Conservation (phyloP, 2,113 vertebrate genomes). For the Dermatemys mawii region DNA sequence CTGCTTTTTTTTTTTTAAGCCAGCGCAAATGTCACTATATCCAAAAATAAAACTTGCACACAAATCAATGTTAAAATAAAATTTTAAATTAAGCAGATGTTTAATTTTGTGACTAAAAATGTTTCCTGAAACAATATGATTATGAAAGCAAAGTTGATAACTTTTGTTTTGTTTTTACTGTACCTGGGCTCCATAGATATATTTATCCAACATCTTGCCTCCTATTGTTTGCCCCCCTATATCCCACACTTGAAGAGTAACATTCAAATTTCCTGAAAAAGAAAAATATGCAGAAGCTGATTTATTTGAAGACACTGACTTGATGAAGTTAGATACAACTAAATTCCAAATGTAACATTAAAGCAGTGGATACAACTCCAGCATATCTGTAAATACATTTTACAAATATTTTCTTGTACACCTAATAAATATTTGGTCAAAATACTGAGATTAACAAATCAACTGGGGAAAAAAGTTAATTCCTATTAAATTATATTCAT, state of each 20-base stretch:
- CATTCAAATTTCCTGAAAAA: constrained; percentile 92
- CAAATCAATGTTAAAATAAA: background rate
- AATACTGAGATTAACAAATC: background rate
- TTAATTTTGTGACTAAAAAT: constrained; percentile 14
- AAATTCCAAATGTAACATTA: constrained; percentile 29
- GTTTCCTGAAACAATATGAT: background rate
- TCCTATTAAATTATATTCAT: background rate
- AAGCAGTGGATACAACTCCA: background rate
- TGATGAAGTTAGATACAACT: constrained; percentile 25
- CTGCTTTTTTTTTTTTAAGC: constrained; percentile 48
- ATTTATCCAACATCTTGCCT: constrained; percentile 99
- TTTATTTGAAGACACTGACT: background rate
- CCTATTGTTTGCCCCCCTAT: constrained; percentile 98
- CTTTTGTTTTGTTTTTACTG: background rate
- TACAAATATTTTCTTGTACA: background rate
- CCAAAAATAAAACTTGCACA: background rate
- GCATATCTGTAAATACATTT: constrained; percentile 34
- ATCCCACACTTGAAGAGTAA: constrained; percentile 98
- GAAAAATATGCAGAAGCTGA: constrained; percentile 42
- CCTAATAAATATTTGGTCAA: background rate
- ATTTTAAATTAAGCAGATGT: background rate
- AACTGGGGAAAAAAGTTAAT: background rate
- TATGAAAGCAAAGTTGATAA: background rate
- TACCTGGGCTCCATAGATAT: constrained; percentile 95
- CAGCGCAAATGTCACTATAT: constrained; percentile 31